These are phyloP conservation scores for Mungos mungo DNA, from an alignment of 2,113 vertebrate genomes.

Conservation along the genomic window DNA sequence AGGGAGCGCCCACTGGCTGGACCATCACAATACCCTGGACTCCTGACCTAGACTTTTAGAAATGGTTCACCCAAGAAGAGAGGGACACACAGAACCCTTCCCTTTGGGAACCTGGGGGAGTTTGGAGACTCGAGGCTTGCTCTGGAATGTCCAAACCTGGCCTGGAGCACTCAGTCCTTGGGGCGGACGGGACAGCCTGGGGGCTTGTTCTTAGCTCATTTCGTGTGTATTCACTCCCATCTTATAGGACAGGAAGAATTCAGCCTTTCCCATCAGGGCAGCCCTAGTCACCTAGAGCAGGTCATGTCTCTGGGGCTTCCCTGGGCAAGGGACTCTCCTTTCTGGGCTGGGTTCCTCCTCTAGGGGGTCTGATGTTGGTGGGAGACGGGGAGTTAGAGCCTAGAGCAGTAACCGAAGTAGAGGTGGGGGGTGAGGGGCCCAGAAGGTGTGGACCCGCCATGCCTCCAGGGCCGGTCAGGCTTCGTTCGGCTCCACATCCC, in stretches of 20 bases:
- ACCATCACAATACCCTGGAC: rapidly evolving
- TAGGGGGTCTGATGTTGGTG: background rate
- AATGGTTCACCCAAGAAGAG: background rate
- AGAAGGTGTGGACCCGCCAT: background rate
- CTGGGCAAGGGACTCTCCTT: background rate
- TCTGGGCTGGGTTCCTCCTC: background rate
- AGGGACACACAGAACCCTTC: background rate
- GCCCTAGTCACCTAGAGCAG: background rate
- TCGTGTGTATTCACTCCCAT: background rate
- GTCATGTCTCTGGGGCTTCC: background rate
- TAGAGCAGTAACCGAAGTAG: background rate
- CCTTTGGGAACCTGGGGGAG: background rate
- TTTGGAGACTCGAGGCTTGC: background rate
- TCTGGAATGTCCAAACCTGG: background rate
- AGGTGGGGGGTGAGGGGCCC: background rate
- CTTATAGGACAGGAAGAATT: background rate
- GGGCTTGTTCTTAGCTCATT: background rate
- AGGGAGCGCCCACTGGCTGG: too few species aligned
- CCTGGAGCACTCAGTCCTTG: background rate
- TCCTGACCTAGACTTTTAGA: background rate
- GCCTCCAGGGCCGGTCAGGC: background rate
- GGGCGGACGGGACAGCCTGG: rapidly evolving
- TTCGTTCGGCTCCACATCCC: background rate
- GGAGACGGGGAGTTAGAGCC: background rate
- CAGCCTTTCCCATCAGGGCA: background rate